A percentile compares a stretch with the other conserved stretches of the same genome.
Evolutionary conservation across 2,797 vertebrate genomes (phyloP).

Genomic region (Aulostomus chinensis): DNA sequence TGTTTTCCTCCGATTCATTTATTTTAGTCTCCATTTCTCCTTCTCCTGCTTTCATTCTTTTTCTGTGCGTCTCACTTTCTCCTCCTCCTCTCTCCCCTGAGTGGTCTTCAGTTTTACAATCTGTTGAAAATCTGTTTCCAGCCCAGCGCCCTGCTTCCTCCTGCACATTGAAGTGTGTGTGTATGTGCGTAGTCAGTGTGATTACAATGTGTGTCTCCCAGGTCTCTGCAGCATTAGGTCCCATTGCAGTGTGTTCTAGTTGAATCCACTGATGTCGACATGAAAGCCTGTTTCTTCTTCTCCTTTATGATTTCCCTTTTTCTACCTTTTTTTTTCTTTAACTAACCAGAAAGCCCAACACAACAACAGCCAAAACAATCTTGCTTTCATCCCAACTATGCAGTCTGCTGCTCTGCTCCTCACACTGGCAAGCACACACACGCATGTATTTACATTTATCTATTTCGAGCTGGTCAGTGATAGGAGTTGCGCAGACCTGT

Average conservation of each 20-base stretch:
- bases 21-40: conserved; percentile 18
- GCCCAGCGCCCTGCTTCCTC: conserved; percentile 33
- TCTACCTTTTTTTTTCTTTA: conserved; percentile 8
- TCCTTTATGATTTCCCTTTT: not conserved
- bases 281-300: conserved; percentile 27
- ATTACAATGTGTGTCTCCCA: conserved; percentile 4
- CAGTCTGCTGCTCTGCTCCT: conserved; percentile 29
- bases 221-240: conserved; percentile 21
- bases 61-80: not conserved
- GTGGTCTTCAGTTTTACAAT: conserved; percentile 51
- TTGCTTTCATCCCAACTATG: conserved; percentile 10
- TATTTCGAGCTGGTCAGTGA: conserved; percentile 14
- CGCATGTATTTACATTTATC: conserved; percentile 11
- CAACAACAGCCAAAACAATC: conserved; percentile 27
- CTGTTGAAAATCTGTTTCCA: conserved; percentile 52
- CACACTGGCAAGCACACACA: conserved; percentile 33
- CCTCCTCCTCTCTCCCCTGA: conserved; percentile 4
- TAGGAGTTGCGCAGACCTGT: conserved; percentile 8
- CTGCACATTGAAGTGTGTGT: conserved; percentile 27
- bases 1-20: conserved; percentile 38
- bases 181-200: conserved; percentile 7
- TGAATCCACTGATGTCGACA: conserved; percentile 41
- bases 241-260: conserved; percentile 10
- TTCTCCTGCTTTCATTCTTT: not conserved
- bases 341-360: conserved; percentile 30